Percentiles rank a stretch among this genome's conserved stretches.
Evolutionary conservation across 2,113 vertebrate genomes (phyloP).

Genomic region (Salvelinus alpinus): DNA sequence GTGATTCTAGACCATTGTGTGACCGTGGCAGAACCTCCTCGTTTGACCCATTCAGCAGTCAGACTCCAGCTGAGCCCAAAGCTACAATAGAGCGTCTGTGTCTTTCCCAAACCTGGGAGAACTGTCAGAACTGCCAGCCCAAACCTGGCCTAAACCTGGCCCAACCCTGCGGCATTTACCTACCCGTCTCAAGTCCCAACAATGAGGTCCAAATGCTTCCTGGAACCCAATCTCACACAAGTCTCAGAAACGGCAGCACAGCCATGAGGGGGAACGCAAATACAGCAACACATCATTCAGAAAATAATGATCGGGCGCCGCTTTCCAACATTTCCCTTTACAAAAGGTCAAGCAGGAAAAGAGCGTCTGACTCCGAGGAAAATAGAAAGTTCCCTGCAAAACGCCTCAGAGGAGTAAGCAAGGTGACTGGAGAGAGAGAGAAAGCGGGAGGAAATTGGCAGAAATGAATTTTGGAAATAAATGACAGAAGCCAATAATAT

Average conservation of each 20-base stretch:
- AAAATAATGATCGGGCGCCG: constrained; percentile 18
- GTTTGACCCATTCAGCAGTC: background rate
- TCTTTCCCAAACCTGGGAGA: background rate
- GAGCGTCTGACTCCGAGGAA: background rate
- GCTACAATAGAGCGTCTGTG: constrained; percentile 8
- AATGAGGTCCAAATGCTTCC: background rate
- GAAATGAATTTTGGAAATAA: constrained; percentile 25
- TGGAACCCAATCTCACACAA: background rate
- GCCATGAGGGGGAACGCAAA: constrained; percentile 13
- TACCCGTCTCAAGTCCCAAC: background rate
- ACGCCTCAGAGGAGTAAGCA: background rate
- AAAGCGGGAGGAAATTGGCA: constrained; percentile 10
- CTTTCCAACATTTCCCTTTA: constrained; percentile 10
- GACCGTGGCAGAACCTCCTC: background rate
- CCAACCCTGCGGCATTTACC: background rate
- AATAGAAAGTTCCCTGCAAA: background rate
- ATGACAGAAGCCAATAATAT: constrained; percentile 21
- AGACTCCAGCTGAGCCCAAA: background rate
- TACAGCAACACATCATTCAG: constrained; percentile 8
- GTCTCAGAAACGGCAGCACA: background rate
- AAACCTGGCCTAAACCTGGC: background rate
- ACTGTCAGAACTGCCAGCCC: background rate
- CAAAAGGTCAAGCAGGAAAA: constrained; percentile 4
- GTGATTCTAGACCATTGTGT: background rate
- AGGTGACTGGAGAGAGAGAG: background rate